phyloP scores from a whole-genome alignment of 2,888 invertebrate genomes.

The Caenorhabditis afra region DNA sequence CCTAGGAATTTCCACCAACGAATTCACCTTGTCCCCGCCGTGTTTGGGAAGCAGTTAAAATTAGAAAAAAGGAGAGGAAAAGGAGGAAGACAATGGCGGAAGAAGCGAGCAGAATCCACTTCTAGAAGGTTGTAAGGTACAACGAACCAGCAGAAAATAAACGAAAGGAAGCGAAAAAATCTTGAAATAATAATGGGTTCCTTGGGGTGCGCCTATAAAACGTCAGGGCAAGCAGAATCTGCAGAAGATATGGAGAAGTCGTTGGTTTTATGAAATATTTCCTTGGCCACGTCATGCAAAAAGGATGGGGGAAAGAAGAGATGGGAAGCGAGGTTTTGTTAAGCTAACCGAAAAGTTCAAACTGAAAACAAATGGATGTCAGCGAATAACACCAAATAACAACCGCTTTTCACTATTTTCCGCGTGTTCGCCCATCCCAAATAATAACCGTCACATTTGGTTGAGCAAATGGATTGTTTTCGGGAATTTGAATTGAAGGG shows the following conservation, averaged over 20 bases:
- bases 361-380: conserved; percentile 2
- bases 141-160: conserved; percentile 8
- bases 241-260: not conserved
- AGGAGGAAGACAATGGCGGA: conserved; percentile 9
- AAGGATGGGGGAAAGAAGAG: no score
- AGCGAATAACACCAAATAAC: not conserved
- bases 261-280: conserved; percentile 27
- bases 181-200: conserved; percentile 40
- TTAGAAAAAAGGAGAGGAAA: conserved; percentile 10
- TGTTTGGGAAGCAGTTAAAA: conserved; percentile 34
- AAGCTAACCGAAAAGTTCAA: not conserved
- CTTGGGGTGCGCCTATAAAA: not conserved
- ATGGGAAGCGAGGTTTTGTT: not conserved
- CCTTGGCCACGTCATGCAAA: conserved; percentile 2
- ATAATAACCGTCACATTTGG: not conserved
- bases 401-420: not conserved
- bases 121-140: conserved; percentile 13
- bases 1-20: conserved; percentile 13
- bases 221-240: not conserved
- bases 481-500: no score
- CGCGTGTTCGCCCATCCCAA: no score
- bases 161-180: conserved; percentile 7
- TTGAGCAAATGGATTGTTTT: no score
- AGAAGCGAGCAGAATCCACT: conserved; percentile 33
- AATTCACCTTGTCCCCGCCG: conserved; percentile 14